Evolutionary conservation across 2,888 invertebrate species (phyloP), one percentile per base, ranked within the genome.

Genomic region (Sinhomidia bicolor): DNA sequence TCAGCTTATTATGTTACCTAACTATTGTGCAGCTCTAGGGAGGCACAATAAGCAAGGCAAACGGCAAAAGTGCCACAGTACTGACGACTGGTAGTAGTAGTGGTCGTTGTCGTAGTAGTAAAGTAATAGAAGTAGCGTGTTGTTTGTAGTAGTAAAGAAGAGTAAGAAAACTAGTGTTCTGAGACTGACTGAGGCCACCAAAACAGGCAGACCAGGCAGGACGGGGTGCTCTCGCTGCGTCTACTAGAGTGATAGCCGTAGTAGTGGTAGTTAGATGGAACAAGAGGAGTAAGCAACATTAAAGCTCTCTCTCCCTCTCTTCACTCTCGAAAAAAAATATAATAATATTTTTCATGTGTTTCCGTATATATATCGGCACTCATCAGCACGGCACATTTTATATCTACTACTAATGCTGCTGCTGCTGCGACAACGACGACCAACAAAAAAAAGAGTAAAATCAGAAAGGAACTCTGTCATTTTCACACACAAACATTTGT

Each of bases 171-270:
- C 84, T 74, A 60, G 84, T 74, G 78, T 65, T 82, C 65, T 47
- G 32, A 62, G 78, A 85, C 68, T 86, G 57, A 74, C 81, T 62
- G 74, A 88, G 87, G 87, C 88, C 88, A 82, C 82, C 88, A 88
- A 82, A 76, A 82, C 88, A 82, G 88, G 82, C 81, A 87, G 68
- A 86, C 80, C 10, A 65, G 17, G 47, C 60, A 71, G 81, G 62
- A 60, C 60, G 74, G 80, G 86, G 88, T 88, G 82, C 82, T 82
- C 44, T 62, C 80, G 79, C 47, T 78, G 65, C 81, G 62, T 54
- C 62, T 62, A 81, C 44, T n/a, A 81, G 47, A 81, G 57, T 44
- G 47, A 47, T 79, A 29, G 47, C 29, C 23, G 51, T 60, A 85
- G 85, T 83, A 51, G 20, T 41, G 44, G 29, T 36, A 76, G 84